Evolutionary conservation across 1,140 invertebrate genomes (phyloP).

Genomic region (Papilio machaon): DNA sequence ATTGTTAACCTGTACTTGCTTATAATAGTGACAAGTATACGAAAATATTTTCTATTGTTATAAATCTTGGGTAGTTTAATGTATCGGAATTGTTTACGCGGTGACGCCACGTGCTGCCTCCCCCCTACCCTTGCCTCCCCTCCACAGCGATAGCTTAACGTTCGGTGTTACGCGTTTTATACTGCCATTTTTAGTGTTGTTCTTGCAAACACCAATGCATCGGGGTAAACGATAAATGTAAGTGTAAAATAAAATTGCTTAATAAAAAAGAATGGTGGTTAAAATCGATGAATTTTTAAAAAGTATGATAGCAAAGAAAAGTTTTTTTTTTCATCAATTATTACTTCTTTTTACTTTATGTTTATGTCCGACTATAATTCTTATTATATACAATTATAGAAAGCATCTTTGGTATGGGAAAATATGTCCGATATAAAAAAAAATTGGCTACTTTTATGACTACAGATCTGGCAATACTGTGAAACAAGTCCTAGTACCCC

Average conservation of each 20-base stretch:
- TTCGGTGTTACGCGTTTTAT: constrained; percentile 7
- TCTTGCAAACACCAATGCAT: not conserved
- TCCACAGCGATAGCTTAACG: not conserved
- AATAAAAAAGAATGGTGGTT: too few species aligned
- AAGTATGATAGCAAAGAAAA: too few species aligned
- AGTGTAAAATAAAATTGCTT: too few species aligned
- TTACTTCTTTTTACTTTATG: too few species aligned
- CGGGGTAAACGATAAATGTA: not conserved
- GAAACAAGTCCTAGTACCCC: not conserved
- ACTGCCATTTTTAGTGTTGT: constrained; percentile 14
- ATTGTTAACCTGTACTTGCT: too few species aligned
- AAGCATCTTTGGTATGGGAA: not conserved
- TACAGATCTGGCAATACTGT: not conserved
- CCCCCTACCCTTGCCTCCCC: not conserved
- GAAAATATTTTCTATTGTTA: not conserved
- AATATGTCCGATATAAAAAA: too few species aligned
- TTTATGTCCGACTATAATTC: too few species aligned
- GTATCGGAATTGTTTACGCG: constrained; percentile 21
- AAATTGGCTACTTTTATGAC: not conserved
- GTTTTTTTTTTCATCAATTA: too few species aligned
- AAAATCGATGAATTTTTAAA: too few species aligned
- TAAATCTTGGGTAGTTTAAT: constrained; percentile 12
- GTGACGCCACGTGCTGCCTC: constrained; percentile 3
- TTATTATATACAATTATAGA: not conserved
- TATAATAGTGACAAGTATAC: not conserved